Evolutionary conservation across 2,797 vertebrate species (phyloP).

Genomic region (Thaleichthys pacificus): DNA sequence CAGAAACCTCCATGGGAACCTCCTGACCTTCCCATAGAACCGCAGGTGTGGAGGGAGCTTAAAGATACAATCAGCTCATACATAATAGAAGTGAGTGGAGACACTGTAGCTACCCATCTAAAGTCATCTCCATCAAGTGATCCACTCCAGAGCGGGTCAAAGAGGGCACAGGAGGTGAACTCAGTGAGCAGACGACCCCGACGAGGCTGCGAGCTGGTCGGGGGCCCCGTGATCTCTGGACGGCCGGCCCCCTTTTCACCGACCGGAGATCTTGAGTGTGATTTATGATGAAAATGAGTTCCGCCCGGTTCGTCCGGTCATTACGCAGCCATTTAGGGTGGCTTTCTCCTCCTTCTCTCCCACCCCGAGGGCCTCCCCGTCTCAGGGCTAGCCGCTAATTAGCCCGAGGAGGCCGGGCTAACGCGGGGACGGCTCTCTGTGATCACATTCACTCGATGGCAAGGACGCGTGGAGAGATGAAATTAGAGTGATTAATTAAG

Average conservation of each 20-base stretch:
- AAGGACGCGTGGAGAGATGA: slow-evolving; percentile 69
- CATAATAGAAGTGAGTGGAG: too few relatives aligned
- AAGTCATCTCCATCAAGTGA: background rate
- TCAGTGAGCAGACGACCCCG: background rate
- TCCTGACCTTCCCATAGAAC: too few relatives aligned
- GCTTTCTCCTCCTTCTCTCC: slow-evolving; percentile 65
- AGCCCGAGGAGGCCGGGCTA: slow-evolving; percentile 67
- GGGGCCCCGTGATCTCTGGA: slow-evolving; percentile 13
- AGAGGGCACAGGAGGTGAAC: background rate
- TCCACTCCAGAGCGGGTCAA: background rate
- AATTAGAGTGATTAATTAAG: slow-evolving; percentile 81
- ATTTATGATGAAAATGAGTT: slow-evolving; percentile 71
- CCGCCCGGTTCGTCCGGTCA: slow-evolving; percentile 58
- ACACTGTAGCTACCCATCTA: background rate
- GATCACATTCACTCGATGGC: slow-evolving; percentile 71
- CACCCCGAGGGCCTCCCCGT: slow-evolving; percentile 72
- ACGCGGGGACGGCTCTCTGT: slow-evolving; percentile 62
- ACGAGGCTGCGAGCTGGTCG: background rate
- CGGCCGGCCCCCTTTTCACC: slow-evolving; percentile 31
- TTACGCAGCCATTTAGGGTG: slow-evolving; percentile 72
- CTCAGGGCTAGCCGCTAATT: slow-evolving; percentile 74
- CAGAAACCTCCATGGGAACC: too few relatives aligned
- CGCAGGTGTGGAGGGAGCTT: too few relatives aligned
- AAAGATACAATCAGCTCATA: too few relatives aligned
- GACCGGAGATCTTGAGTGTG: slow-evolving; percentile 60